Conservation (phyloP, 2,888 invertebrate species). For the Cacoxenus indagator region DNA sequence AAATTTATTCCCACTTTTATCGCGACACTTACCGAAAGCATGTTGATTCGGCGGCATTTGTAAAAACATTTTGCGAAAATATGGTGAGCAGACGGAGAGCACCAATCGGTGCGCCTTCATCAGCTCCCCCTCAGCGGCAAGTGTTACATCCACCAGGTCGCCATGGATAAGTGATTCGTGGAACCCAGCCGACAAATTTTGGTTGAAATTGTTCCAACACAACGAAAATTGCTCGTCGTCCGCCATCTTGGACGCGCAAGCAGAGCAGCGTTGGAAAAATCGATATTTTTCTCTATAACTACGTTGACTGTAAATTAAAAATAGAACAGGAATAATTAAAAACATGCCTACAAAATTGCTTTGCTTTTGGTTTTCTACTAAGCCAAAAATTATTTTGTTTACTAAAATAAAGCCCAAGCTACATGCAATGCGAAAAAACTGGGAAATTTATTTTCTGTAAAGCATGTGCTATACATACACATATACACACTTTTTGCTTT, state of each 20-base stretch:
- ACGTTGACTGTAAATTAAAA: background rate
- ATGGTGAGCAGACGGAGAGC: slow-evolving; percentile 81
- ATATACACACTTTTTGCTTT: background rate
- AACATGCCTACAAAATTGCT: slow-evolving; percentile 7
- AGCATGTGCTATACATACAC: background rate
- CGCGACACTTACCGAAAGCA: slow-evolving; percentile 75
- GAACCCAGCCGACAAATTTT: slow-evolving; percentile 80
- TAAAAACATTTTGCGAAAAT: slow-evolving; percentile 80
- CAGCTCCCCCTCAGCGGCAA: slow-evolving; percentile 80
- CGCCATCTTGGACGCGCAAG: slow-evolving; percentile 74
- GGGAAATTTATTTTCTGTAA: slow-evolving; percentile 55
- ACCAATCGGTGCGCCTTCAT: slow-evolving; percentile 81
- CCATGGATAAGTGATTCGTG: slow-evolving; percentile 80
- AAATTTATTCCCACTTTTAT: background rate
- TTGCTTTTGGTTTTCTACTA: background rate
- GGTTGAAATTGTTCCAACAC: slow-evolving; percentile 84
- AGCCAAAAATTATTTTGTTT: slow-evolving; percentile 32
- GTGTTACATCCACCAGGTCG: slow-evolving; percentile 79
- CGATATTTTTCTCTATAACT: slow-evolving; percentile 55
- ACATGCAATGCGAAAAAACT: slow-evolving; percentile 40
- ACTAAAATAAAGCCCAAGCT: slow-evolving; percentile 33
- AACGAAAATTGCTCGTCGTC: slow-evolving; percentile 81
- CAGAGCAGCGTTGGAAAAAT: slow-evolving; percentile 42
- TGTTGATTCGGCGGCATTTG: slow-evolving; percentile 79
- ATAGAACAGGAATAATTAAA: slow-evolving; percentile 6